Evolutionary conservation across 2,113 vertebrate species (phyloP).

Genomic region (Hydrochoerus hydrochaeris): DNA sequence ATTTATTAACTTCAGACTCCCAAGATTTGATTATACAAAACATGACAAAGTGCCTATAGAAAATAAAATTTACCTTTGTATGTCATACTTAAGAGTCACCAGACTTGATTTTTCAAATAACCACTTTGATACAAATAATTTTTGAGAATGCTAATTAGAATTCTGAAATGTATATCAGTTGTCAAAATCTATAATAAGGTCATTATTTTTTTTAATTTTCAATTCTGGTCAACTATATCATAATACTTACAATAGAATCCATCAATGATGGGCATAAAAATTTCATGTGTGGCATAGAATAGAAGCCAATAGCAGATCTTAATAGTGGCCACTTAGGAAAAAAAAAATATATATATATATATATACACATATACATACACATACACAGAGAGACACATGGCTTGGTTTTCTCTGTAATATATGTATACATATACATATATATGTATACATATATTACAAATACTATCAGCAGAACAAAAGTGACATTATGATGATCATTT

Average conservation of each 20-base stretch:
- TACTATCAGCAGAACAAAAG: neutral
- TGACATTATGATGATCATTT: neutral
- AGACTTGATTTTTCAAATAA: neutral
- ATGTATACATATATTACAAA: neutral
- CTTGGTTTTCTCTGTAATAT: too few relatives aligned
- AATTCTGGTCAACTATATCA: neutral
- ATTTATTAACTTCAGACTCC: neutral
- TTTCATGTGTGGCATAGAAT: neutral
- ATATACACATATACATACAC: too few relatives aligned
- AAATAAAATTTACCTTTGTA: neutral
- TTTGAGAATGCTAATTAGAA: neutral
- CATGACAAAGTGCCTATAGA: neutral
- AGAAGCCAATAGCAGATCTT: neutral
- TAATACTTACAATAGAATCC: neutral
- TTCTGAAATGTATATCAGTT: neutral
- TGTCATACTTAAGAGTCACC: neutral
- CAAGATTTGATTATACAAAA: conserved; percentile 36
- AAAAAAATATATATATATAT: neutral
- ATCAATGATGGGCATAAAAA: neutral
- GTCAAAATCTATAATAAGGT: neutral
- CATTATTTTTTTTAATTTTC: neutral
- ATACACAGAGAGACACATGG: too few relatives aligned
- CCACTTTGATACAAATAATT: neutral
- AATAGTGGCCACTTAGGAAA: neutral
- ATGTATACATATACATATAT: too few relatives aligned